Evolutionary conservation across 2,797 vertebrate genomes (phyloP).

Genomic region (Chelonia mydas): DNA sequence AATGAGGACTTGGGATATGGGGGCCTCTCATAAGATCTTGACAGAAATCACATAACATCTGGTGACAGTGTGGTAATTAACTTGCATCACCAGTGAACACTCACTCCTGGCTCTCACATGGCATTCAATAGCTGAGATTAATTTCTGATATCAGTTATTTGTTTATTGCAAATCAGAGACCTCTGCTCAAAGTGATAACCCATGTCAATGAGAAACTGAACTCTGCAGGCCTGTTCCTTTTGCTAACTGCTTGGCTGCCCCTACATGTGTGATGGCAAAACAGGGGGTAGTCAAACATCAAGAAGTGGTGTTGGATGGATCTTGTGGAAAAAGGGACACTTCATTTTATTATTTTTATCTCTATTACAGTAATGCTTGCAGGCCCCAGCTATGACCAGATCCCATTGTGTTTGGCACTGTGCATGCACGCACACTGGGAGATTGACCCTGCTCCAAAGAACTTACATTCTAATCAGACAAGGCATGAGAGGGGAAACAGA

Average conservation of each 20-base stretch:
- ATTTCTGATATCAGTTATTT: conserved; percentile 33
- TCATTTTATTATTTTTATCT: neutral
- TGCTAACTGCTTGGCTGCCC: neutral
- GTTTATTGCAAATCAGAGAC: neutral
- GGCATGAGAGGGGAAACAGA: neutral
- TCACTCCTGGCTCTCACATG: neutral
- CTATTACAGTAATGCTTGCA: neutral
- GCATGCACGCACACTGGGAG: neutral
- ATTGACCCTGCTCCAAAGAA: neutral
- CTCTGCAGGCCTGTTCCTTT: neutral
- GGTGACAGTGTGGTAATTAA: conserved; percentile 53
- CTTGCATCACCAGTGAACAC: neutral
- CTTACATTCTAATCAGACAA: too few relatives aligned
- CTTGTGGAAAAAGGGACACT: neutral
- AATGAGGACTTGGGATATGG: neutral
- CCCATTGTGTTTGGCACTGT: neutral
- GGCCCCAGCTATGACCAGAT: neutral
- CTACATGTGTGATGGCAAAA: neutral
- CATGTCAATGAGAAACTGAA: accelerated
- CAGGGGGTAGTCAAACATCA: accelerated
- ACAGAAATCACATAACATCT: conserved; percentile 5
- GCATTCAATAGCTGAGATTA: neutral
- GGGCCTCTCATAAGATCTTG: conserved; percentile 48
- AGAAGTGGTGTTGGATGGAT: neutral
- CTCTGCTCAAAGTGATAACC: neutral